phyloP scores from a whole-genome alignment of 2,797 vertebrate species.

The Halcyon chelicuti region DNA sequence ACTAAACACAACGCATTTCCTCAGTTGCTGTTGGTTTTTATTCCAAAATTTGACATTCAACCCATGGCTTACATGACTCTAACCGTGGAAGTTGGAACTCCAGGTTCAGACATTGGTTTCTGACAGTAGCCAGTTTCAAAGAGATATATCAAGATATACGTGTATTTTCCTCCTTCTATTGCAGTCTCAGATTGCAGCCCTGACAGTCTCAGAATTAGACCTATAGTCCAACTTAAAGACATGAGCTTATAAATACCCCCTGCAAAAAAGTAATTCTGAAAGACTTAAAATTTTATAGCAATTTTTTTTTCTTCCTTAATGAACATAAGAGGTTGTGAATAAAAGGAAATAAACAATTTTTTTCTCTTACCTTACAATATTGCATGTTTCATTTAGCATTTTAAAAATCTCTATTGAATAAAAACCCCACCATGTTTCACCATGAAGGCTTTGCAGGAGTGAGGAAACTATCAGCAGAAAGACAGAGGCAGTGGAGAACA shows the following conservation, averaged over 20 bases:
- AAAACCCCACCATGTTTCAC: not conserved
- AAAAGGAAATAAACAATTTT: not conserved
- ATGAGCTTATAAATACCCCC: not conserved
- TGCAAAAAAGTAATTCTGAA: not conserved
- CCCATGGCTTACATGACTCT: not conserved
- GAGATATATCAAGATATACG: rapidly evolving
- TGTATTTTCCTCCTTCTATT: not conserved
- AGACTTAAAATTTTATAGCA: not conserved
- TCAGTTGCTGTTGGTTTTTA: not conserved
- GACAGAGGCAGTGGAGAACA: not conserved
- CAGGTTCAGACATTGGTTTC: not conserved
- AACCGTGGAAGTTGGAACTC: not conserved
- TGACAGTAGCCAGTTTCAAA: not conserved
- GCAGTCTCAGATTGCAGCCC: not conserved
- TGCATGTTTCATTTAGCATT: not conserved
- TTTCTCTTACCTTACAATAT: not conserved
- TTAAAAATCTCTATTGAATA: not conserved
- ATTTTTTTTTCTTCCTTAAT: not conserved
- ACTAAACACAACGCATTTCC: not conserved
- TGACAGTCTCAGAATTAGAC: not conserved
- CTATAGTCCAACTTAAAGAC: not conserved
- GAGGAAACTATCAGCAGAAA: not conserved
- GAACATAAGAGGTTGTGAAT: not conserved
- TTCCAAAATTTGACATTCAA: not conserved
- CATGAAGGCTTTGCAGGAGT: not conserved